These are phyloP conservation scores for Melipona beecheii DNA, from an alignment of 2,888 invertebrate species.

Conservation along the genomic window DNA sequence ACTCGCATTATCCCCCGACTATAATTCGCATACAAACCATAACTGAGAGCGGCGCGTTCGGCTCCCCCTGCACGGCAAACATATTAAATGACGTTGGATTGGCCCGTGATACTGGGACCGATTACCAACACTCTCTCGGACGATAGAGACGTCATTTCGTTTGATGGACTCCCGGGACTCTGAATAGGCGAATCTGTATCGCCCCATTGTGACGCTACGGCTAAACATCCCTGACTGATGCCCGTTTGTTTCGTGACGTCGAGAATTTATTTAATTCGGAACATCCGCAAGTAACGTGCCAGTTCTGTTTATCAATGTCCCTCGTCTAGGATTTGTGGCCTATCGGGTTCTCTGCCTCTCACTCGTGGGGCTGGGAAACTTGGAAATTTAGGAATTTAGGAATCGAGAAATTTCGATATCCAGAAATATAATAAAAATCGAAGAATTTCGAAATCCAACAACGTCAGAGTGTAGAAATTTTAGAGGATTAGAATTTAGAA, in stretches of 20 bases:
- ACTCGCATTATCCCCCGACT: slow-evolving; percentile 65
- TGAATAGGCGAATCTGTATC: slow-evolving; percentile 57
- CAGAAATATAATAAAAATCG: background rate
- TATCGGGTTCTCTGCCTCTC: no score
- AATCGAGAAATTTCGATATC: background rate
- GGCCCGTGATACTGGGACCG: slow-evolving; percentile 62
- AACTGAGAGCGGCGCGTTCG: slow-evolving; percentile 49
- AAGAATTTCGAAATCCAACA: no score
- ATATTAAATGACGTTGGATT: slow-evolving; percentile 75
- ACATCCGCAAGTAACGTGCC: background rate
- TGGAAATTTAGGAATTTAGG: no score
- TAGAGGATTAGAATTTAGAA: no score
- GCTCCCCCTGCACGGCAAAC: slow-evolving; percentile 61
- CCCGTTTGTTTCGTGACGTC: background rate
- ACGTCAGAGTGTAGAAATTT: no score
- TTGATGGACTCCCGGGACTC: slow-evolving; percentile 56
- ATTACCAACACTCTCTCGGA: slow-evolving; percentile 60
- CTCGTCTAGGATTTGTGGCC: no score
- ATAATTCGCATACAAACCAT: slow-evolving; percentile 68
- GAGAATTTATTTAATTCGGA: slow-evolving; percentile 16
- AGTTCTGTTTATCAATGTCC: background rate
- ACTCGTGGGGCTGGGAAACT: background rate
- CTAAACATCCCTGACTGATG: slow-evolving; percentile 39
- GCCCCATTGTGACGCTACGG: slow-evolving; percentile 20
- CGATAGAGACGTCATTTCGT: slow-evolving; percentile 64